Conservation (phyloP, 2,113 vertebrate genomes). For the Empidonax alnorum region DNA sequence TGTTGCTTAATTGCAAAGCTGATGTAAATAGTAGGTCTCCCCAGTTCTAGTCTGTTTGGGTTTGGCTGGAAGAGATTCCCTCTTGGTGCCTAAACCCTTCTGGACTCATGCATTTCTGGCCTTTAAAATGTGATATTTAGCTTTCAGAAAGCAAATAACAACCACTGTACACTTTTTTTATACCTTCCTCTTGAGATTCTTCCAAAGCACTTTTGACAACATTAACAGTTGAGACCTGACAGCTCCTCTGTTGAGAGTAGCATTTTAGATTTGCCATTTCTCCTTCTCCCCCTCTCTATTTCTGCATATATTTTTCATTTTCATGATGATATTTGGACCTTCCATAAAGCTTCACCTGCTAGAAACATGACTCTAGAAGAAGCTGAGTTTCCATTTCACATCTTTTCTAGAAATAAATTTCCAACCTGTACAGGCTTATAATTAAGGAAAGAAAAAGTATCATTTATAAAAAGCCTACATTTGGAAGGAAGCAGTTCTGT, state of each 20-base stretch:
- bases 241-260: background rate
- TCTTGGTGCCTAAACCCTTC: slow-evolving; percentile 3
- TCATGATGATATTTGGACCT: background rate
- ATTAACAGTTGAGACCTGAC: slow-evolving; percentile 22
- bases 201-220: slow-evolving; percentile 39
- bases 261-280: background rate
- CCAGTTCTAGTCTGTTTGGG: background rate
- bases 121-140: slow-evolving; percentile 60
- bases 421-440: background rate
- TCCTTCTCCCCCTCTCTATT: background rate
- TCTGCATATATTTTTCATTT: background rate
- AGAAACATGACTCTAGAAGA: background rate
- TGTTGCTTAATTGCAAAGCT: slow-evolving; percentile 39
- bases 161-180: background rate
- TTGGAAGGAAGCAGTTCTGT: background rate
- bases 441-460: background rate
- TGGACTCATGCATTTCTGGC: background rate
- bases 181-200: slow-evolving; percentile 24
- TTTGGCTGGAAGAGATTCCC: background rate
- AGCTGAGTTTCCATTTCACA: background rate
- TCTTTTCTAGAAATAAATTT: background rate
- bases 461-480: background rate
- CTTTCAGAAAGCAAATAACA: slow-evolving; percentile 65
- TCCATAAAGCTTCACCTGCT: background rate
- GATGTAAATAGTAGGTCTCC: slow-evolving; percentile 25